Percentiles rank a stretch among this genome's conserved stretches.
phyloP scores from a whole-genome alignment of 2,797 vertebrate genomes.

The Enteromius viviparus region DNA sequence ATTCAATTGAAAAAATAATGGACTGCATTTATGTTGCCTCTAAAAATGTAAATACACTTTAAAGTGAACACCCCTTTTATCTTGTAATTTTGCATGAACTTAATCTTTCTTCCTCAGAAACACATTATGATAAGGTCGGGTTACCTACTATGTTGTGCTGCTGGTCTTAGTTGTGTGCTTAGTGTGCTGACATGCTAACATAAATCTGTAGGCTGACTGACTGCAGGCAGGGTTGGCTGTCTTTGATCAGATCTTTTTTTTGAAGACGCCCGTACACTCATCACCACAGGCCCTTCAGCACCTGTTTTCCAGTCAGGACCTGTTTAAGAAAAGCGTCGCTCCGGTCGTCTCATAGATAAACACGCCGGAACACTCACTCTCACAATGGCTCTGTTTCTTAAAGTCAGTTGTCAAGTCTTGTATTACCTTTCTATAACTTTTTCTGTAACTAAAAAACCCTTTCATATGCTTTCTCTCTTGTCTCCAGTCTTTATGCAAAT shows the following conservation, averaged over 20 bases:
- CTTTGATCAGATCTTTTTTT: conserved; percentile 76
- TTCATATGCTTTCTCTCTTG: conserved; percentile 37
- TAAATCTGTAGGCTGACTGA: conserved; percentile 75
- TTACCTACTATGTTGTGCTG: conserved; percentile 1
- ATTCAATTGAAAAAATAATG: not conserved
- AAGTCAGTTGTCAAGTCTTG: conserved; percentile 37
- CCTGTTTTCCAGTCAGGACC: conserved; percentile 80
- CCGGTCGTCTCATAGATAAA: conserved; percentile 53
- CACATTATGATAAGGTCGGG: conserved; percentile 13
- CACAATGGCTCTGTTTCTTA: conserved; percentile 46
- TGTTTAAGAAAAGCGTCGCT: conserved; percentile 70
- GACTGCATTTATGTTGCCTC: not conserved
- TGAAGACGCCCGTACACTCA: conserved; percentile 76
- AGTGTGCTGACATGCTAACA: conserved; percentile 71
- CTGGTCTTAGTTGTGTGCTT: conserved; percentile 58
- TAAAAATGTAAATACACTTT: not conserved
- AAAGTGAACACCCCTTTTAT: not conserved
- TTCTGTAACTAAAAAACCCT: conserved; percentile 34
- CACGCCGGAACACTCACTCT: conserved; percentile 45
- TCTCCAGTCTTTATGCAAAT: conserved; percentile 19
- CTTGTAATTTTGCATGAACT: not conserved
- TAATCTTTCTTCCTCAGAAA: conserved; percentile 16
- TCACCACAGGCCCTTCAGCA: conserved; percentile 75
- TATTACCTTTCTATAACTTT: conserved; percentile 35
- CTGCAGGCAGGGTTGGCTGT: conserved; percentile 69